A percentile compares a stretch with the other conserved stretches of the same genome.
These are phyloP conservation scores for Spongia lamella DNA, from an alignment of 37 sponge, comb jelly and placozoan genomes.

Conservation along the genomic window DNA sequence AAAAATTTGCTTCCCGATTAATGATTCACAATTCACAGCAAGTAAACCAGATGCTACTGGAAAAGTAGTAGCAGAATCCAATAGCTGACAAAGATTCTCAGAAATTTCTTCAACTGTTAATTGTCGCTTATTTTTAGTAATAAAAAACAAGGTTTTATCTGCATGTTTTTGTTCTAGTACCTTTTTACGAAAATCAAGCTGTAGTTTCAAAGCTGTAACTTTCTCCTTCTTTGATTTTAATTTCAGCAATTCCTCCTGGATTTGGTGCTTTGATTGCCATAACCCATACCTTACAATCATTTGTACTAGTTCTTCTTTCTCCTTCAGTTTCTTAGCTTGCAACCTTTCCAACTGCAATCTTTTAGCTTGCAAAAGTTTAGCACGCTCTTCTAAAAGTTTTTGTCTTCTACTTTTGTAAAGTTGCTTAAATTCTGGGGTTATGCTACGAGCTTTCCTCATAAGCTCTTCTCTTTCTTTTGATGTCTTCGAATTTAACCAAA, in stretches of 20 bases:
- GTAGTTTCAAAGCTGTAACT: background rate
- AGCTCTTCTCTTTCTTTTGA: slow-evolving; percentile 1
- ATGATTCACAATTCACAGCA: no score
- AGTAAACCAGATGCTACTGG: no score
- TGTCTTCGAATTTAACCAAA: slow-evolving; percentile 28
- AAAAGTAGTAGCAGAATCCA: no score
- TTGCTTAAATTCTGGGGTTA: slow-evolving; percentile 8
- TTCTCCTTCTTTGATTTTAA: background rate
- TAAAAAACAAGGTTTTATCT: no score
- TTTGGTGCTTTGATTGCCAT: background rate
- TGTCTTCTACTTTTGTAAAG: background rate
- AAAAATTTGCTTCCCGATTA: no score
- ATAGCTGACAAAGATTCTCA: no score
- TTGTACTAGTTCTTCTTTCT: slow-evolving; percentile 20
- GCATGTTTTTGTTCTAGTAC: background rate
- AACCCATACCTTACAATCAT: slow-evolving; percentile 8
- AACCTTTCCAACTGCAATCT: background rate
- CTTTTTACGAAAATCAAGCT: background rate
- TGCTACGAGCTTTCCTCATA: slow-evolving; percentile 2
- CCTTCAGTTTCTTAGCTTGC: slow-evolving; percentile 10
- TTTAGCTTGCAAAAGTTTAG: background rate
- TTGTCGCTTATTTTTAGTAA: no score
- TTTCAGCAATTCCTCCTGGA: background rate
- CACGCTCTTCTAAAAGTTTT: slow-evolving; percentile 3
- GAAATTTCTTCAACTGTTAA: no score